Evolutionary conservation across 2,888 invertebrate genomes (phyloP).

Genomic region (Tipula lateralis): DNA sequence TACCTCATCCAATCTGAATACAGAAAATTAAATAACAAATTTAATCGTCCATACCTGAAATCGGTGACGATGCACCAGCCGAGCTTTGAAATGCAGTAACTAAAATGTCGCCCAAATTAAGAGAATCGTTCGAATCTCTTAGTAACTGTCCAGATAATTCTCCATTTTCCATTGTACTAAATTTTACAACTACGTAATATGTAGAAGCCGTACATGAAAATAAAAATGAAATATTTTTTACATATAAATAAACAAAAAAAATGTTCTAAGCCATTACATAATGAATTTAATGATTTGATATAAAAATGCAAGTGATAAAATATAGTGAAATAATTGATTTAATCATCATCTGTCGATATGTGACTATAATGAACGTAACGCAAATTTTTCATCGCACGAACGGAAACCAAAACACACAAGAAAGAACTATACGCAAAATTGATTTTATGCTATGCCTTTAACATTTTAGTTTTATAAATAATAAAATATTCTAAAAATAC

Average conservation of each 20-base stretch:
- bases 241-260: conserved; percentile 2
- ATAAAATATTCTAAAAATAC: background rate
- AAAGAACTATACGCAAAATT: background rate
- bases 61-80: conserved; percentile 26
- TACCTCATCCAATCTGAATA: background rate
- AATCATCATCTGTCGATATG: conserved; percentile 12
- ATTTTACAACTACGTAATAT: background rate
- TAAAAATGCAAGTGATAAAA: background rate
- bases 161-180: conserved; percentile 30
- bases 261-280: background rate
- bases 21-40: background rate
- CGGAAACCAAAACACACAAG: background rate
- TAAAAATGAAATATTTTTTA: background rate
- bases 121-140: conserved; percentile 26
- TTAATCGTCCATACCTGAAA: background rate
- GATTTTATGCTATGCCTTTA: background rate
- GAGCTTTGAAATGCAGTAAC: conserved; percentile 35
- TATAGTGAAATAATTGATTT: background rate
- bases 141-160: conserved; percentile 29
- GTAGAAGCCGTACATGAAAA: background rate
- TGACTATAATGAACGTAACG: background rate
- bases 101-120: conserved; percentile 37
- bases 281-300: background rate
- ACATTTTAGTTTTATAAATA: background rate
- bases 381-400: background rate